phyloP scores from a whole-genome alignment of 1,140 invertebrate species.

The Drosophila serrata region DNA sequence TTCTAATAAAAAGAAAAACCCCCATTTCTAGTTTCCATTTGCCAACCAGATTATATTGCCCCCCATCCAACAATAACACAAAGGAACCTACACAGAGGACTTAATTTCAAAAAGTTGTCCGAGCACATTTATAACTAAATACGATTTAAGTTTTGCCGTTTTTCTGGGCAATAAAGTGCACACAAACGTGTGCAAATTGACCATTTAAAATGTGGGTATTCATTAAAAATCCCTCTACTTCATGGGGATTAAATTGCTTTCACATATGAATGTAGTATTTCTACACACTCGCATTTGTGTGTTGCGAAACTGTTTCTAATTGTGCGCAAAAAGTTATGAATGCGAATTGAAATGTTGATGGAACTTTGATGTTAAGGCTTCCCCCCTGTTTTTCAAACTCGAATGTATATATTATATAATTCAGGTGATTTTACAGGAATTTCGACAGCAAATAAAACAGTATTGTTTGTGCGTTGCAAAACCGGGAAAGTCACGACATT shows the following conservation, averaged over 20 bases:
- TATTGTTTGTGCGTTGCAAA: constrained; percentile 17
- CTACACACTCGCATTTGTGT: neutral
- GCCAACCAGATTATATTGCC: neutral
- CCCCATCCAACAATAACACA: constrained; percentile 4
- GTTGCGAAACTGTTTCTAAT: constrained; percentile 6
- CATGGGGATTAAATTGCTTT: constrained; percentile 11
- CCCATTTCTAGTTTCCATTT: neutral
- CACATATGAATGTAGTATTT: neutral
- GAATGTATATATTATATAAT: constrained; percentile 19
- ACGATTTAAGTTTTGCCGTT: constrained; percentile 20
- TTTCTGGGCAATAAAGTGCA: constrained; percentile 20
- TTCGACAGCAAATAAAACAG: constrained; percentile 24
- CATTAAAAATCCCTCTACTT: constrained; percentile 15
- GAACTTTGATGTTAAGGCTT: neutral
- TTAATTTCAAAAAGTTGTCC: constrained; percentile 11
- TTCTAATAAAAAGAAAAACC: neutral
- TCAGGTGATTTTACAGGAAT: constrained; percentile 26
- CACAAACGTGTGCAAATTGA: constrained; percentile 31
- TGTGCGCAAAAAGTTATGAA: constrained; percentile 15
- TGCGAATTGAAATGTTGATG: neutral
- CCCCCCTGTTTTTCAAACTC: neutral
- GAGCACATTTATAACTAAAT: constrained; percentile 21
- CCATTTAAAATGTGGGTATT: constrained; percentile 22
- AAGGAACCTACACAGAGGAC: neutral
- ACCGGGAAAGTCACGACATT: constrained; percentile 38